phyloP scores from a whole-genome alignment of 1,140 invertebrate genomes.

The Ptiloglossa arizonensis region DNA sequence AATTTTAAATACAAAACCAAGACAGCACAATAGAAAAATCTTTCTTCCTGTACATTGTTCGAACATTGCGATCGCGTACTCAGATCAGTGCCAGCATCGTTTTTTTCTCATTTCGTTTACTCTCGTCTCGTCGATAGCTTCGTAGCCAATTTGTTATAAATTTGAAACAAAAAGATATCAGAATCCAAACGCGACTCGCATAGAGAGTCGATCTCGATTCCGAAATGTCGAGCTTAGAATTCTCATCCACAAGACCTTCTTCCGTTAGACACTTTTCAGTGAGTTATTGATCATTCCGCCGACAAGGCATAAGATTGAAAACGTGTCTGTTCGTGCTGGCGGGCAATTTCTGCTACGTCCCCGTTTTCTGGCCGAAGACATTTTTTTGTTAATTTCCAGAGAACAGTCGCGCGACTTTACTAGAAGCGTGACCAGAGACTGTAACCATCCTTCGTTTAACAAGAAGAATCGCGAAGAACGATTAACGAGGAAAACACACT shows the following conservation, averaged over 20 bases:
- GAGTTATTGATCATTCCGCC: constrained; percentile 59
- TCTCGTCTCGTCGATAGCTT: too few species aligned
- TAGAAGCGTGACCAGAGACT: not conserved
- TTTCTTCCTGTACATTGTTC: not conserved
- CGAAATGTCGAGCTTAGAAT: constrained; percentile 63
- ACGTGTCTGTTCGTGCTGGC: constrained; percentile 4
- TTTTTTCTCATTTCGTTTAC: not conserved
- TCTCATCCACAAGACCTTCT: constrained; percentile 20
- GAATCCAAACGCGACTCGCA: constrained; percentile 67
- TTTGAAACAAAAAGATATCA: constrained; percentile 47
- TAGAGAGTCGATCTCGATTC: constrained; percentile 58
- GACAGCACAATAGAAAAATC: not conserved
- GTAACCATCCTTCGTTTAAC: not conserved
- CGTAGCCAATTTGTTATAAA: not conserved
- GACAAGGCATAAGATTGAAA: constrained; percentile 49
- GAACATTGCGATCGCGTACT: constrained; percentile 40
- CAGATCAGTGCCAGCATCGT: not conserved
- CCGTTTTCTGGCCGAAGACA: not conserved
- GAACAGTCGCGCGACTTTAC: not conserved
- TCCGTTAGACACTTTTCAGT: constrained; percentile 36
- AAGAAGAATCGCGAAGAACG: not conserved
- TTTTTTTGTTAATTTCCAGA: constrained; percentile 15
- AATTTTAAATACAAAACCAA: not conserved
- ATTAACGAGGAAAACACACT: not conserved
- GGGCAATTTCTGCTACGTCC: constrained; percentile 19